These are phyloP conservation scores for Euglossa dilemma DNA, from an alignment of 1,140 invertebrate genomes.

Conservation along the genomic window DNA sequence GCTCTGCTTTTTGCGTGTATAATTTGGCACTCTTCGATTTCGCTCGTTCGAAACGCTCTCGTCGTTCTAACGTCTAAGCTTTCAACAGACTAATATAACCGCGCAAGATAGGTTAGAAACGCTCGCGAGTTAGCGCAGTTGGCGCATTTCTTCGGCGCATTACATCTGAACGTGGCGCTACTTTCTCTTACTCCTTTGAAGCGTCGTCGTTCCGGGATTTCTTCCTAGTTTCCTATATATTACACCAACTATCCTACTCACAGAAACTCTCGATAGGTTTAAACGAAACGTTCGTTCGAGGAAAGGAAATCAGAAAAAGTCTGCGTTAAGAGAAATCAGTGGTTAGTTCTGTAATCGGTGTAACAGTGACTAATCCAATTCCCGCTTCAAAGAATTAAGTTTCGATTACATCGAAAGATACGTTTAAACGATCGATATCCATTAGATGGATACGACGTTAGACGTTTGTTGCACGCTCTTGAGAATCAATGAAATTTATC, in stretches of 20 bases:
- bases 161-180: background rate
- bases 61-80: background rate
- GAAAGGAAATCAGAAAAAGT: background rate
- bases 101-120: background rate
- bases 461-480: background rate
- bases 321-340: background rate
- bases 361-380: background rate
- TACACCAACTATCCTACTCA: background rate
- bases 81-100: background rate
- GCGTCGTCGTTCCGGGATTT: background rate
- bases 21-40: conserved; percentile 57
- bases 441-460: background rate
- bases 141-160: background rate
- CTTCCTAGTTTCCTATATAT: background rate
- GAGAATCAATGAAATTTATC: background rate
- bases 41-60: background rate
- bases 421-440: background rate
- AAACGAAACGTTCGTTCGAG: background rate
- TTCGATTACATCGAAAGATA: background rate
- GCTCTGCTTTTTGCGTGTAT: conserved; percentile 25
- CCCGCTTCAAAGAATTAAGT: conserved; percentile 12
- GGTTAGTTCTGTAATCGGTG: background rate
- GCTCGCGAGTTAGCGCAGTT: background rate
- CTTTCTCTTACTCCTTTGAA: background rate
- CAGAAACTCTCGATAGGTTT: too few relatives aligned